A percentile compares a stretch with the other conserved stretches of the same genome.
Conservation (phyloP, 2,113 vertebrate species). For the Cathartes aura region DNA sequence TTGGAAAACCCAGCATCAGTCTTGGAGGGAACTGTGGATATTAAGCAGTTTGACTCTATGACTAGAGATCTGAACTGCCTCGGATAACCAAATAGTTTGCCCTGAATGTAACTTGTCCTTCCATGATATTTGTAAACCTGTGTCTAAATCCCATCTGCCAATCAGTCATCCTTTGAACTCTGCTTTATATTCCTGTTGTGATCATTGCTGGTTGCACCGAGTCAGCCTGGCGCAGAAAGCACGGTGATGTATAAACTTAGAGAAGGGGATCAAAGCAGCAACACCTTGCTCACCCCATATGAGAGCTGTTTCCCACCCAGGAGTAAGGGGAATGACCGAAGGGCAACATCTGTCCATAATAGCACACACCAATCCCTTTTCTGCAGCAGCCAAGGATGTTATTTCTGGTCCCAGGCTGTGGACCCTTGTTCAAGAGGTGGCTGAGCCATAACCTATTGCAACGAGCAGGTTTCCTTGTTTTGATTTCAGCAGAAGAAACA, state of each 20-base stretch:
- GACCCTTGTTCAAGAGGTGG: not conserved
- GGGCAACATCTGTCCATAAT: not conserved
- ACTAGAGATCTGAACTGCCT: not conserved
- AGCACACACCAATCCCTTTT: not conserved
- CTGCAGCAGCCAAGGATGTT: not conserved
- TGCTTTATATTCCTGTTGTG: not conserved
- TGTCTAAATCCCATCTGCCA: not conserved
- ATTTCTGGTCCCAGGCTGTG: not conserved
- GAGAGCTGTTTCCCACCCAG: not conserved
- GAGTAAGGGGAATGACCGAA: not conserved
- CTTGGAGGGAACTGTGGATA: not conserved
- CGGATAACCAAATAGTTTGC: not conserved
- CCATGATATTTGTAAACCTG: not conserved
- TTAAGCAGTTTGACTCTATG: not conserved
- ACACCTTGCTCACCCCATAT: not conserved
- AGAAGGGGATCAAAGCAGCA: not conserved
- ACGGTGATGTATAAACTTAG: accelerated
- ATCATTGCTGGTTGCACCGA: not conserved
- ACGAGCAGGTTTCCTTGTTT: not conserved
- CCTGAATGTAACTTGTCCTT: not conserved
- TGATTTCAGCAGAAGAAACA: not conserved
- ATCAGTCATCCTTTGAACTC: not conserved
- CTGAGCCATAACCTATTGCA: not conserved
- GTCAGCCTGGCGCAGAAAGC: not conserved
- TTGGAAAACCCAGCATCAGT: not conserved